Evolutionary conservation across 2,888 invertebrate species (phyloP), one percentile per base, ranked within the genome.

Genomic region (Tenodera sinensis): DNA sequence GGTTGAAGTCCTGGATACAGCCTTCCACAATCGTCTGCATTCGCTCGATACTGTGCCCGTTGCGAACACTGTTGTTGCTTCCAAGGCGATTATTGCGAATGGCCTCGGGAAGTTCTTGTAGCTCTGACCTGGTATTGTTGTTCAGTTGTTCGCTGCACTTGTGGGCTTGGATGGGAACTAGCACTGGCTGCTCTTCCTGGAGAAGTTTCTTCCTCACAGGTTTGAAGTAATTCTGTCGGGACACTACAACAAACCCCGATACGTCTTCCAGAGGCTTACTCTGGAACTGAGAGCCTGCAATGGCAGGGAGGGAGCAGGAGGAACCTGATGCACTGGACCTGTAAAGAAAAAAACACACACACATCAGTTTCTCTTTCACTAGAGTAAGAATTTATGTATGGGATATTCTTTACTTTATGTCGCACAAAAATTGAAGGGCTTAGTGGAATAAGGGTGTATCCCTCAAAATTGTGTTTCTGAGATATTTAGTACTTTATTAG

Each of bases 151-250:
- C 54, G 6, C 20, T 25, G 8, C 54, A 25, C 25, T 20, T 71
- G 54, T 25, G 15, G 54, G 3, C 20, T 25, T 20, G 54, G 25
- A 71, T 4, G 1, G 54, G 54, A 20, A 6, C 20, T 4, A 71
- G 3, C 25, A 20, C 4, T 71, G 25, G 6, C 54, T 54, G 30
- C 2, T 87, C 6, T n/a, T 34, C n/a, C 25, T 15, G n/a, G 4
- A 34, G 82, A 25, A 82, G 83, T 34, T 87, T 83, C 28, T 87
- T 86, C 15, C 87, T 27, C 28, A 89, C 27, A 3, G 89, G 89
- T n/a, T 89, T 89, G 15, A 86, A 87, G 87, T 89, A 89, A 34
- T 86, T 89, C 83, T 89, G 89, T 34, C 86, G 86, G 3, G 86
- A 86, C 8, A 89, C 89, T 12, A 89, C 86, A n/a, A 89, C 87